phyloP scores from a whole-genome alignment of 2,113 vertebrate species.

The Myiozetetes cayanensis region DNA sequence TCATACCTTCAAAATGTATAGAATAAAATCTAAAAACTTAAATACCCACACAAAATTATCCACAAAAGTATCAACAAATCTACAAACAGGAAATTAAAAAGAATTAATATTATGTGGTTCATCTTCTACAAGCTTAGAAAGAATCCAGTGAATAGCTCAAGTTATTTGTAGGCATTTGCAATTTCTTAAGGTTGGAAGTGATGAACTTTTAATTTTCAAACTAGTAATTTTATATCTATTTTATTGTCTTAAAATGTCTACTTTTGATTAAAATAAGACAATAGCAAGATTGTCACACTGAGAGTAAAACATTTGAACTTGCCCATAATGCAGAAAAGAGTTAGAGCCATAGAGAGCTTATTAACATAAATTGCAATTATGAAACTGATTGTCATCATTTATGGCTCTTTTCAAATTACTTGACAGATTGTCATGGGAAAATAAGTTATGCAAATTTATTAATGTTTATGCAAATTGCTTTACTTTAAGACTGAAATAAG shows the following conservation, averaged over 20 bases:
- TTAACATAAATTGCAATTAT: constrained; percentile 34
- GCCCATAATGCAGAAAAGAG: neutral
- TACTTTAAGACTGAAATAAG: constrained; percentile 25
- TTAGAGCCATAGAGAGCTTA: neutral
- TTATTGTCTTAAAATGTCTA: neutral
- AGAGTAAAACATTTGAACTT: neutral
- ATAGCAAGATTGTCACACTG: neutral
- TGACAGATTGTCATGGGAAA: constrained; percentile 37
- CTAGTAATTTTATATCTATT: neutral
- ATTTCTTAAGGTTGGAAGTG: neutral
- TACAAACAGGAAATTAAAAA: neutral
- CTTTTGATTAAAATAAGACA: neutral
- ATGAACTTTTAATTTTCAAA: neutral
- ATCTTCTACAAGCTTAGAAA: neutral
- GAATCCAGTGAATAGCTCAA: neutral
- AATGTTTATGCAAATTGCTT: constrained; percentile 26
- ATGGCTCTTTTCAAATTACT: neutral
- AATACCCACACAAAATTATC: neutral
- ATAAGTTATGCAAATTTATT: constrained; percentile 31
- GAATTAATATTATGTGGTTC: neutral
- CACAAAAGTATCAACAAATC: neutral
- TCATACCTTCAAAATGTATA: neutral
- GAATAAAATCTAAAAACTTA: neutral
- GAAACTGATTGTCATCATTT: constrained; percentile 52
- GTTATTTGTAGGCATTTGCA: neutral